Conservation (phyloP, 2,888 invertebrate genomes). For the Drosophila eohydei region DNA sequence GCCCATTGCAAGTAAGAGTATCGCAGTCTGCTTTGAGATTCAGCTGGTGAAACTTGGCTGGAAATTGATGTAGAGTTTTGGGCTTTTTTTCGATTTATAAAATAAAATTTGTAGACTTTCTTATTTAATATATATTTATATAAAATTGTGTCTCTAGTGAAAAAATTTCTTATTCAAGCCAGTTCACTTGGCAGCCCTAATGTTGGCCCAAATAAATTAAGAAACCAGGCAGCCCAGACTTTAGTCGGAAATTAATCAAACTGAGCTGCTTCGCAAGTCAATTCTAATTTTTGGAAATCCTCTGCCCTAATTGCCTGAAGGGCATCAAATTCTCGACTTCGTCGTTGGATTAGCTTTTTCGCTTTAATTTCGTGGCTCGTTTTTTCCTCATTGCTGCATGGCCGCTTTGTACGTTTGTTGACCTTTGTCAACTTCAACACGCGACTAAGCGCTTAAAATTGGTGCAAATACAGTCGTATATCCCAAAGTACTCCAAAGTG, state of each 20-base stretch:
- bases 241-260: neutral
- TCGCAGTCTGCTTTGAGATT: no score
- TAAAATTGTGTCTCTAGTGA: neutral
- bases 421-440: constrained; percentile 79
- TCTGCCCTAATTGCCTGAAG: constrained; percentile 42
- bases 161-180: neutral
- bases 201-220: neutral
- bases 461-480: constrained; percentile 63
- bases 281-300: constrained; percentile 3
- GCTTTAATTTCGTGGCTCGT: constrained; percentile 29
- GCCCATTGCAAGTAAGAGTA: neutral
- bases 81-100: no score
- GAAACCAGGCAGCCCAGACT: neutral
- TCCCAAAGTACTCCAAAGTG: constrained; percentile 25
- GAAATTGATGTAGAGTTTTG: neutral
- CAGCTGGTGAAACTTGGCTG: neutral
- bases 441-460: constrained; percentile 75
- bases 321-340: constrained; percentile 60
- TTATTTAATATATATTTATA: neutral
- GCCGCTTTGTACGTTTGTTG: constrained; percentile 64
- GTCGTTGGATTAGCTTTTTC: constrained; percentile 52
- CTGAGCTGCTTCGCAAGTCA: neutral
- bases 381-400: constrained; percentile 10
- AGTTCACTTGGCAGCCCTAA: neutral
- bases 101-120: neutral